Evolutionary conservation across 2,113 vertebrate genomes (phyloP).

Genomic region (Xiphophorus maculatus): DNA sequence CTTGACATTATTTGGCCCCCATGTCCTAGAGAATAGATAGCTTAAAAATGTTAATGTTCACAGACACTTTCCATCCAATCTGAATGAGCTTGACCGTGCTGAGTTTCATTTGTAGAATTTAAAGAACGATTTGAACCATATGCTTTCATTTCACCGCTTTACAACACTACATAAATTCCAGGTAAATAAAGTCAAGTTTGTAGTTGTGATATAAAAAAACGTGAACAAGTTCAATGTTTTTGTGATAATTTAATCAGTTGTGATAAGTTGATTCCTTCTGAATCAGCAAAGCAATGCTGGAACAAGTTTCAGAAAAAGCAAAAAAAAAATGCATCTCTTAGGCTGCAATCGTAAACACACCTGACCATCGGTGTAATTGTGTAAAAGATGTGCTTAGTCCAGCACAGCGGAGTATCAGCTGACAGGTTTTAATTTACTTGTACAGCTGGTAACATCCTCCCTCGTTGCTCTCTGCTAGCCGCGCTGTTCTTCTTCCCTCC

Average conservation of each 20-base stretch:
- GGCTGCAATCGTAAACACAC: neutral
- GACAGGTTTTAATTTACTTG: slow-evolving; percentile 42
- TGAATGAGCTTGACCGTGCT: neutral
- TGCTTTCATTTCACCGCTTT: too few species aligned
- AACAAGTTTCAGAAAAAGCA: neutral
- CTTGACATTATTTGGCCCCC: too few species aligned
- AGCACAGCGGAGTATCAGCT: slow-evolving; percentile 10
- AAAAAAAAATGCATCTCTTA: neutral
- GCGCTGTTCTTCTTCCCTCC: slow-evolving; percentile 37
- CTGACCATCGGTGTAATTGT: neutral
- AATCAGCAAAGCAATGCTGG: neutral
- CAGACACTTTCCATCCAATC: neutral
- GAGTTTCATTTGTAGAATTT: too few species aligned
- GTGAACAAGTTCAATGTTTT: too few species aligned
- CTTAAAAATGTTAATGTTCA: too few species aligned
- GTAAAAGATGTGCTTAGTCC: slow-evolving; percentile 14
- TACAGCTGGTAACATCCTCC: slow-evolving; percentile 34
- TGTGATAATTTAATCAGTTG: too few species aligned
- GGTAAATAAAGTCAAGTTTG: too few species aligned
- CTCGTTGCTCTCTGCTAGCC: slow-evolving; percentile 33
- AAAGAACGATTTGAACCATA: too few species aligned
- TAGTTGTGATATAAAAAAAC: too few species aligned
- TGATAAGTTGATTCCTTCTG: neutral
- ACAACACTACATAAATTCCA: too few species aligned
- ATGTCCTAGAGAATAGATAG: too few species aligned